Evolutionary conservation across 2,797 vertebrate genomes (phyloP).

Genomic region (Amazona finschi): DNA sequence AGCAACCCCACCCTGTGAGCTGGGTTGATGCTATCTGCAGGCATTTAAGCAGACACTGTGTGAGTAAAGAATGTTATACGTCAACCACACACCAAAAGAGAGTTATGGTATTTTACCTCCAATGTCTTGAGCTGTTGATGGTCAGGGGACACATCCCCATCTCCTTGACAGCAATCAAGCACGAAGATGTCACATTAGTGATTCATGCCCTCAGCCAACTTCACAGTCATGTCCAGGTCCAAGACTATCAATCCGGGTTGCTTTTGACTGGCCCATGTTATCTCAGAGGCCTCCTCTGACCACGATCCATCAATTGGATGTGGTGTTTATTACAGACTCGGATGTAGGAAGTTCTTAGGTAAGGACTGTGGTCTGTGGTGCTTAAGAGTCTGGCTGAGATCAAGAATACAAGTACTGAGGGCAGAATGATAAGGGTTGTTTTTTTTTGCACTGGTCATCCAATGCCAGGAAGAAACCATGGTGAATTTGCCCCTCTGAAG

Average conservation of each 20-base stretch:
- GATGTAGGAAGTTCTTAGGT: background rate
- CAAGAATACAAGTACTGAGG: background rate
- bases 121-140: background rate
- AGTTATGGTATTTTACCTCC: background rate
- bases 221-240: background rate
- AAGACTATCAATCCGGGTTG: background rate
- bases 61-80: background rate
- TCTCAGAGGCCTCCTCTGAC: background rate
- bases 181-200: background rate
- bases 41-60: background rate
- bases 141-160: background rate
- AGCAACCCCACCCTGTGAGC: background rate
- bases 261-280: background rate
- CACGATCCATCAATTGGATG: background rate
- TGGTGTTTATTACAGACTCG: background rate
- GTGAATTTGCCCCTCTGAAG: rapidly evolving
- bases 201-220: background rate
- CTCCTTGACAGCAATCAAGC: background rate
- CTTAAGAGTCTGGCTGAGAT: background rate
- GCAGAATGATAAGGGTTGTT: background rate
- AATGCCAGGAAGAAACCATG: background rate
- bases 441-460: background rate
- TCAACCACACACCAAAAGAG: background rate
- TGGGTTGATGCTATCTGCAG: slow-evolving; percentile 15
- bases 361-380: background rate